Evolutionary conservation across 2,797 vertebrate species (phyloP).

Genomic region (Hippocampus kuda): DNA sequence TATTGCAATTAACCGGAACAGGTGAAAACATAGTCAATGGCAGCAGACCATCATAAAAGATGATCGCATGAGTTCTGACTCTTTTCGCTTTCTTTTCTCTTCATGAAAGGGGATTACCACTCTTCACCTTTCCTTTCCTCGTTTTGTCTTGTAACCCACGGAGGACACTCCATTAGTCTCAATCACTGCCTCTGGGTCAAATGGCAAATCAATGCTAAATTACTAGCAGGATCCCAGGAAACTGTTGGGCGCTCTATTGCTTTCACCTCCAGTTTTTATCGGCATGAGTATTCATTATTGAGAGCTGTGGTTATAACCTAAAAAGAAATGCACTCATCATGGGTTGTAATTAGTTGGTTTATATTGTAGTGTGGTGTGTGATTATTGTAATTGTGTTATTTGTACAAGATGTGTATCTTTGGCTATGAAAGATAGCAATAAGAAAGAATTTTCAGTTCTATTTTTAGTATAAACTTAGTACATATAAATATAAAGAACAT

Average conservation of each 20-base stretch:
- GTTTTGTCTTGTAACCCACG: constrained; percentile 3
- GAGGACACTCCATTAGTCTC: constrained; percentile 40
- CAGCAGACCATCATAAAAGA: constrained; percentile 66
- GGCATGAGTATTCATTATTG: constrained; percentile 35
- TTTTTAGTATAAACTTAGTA: neutral
- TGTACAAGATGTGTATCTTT: neutral
- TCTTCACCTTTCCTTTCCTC: constrained; percentile 14
- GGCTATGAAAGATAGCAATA: neutral
- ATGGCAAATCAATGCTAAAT: constrained; percentile 48
- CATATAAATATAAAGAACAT: neutral
- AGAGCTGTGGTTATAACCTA: constrained; percentile 23
- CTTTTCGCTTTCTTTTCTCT: constrained; percentile 21
- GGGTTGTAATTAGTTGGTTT: constrained; percentile 55
- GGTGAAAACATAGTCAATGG: constrained; percentile 48
- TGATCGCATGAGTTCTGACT: constrained; percentile 11
- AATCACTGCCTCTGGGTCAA: constrained; percentile 42
- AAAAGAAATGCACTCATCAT: constrained; percentile 23
- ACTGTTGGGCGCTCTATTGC: constrained; percentile 1
- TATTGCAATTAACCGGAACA: constrained; percentile 26
- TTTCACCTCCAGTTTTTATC: constrained; percentile 20
- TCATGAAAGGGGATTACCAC: constrained; percentile 3
- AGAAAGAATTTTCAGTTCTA: neutral
- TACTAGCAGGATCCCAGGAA: constrained; percentile 13
- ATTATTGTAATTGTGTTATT: constrained; percentile 12
- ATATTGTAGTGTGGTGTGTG: constrained; percentile 33